A percentile compares a stretch with the other conserved stretches of the same genome.
phyloP scores from a whole-genome alignment of 2,797 vertebrate genomes.

The Leucoraja ocellata region DNA sequence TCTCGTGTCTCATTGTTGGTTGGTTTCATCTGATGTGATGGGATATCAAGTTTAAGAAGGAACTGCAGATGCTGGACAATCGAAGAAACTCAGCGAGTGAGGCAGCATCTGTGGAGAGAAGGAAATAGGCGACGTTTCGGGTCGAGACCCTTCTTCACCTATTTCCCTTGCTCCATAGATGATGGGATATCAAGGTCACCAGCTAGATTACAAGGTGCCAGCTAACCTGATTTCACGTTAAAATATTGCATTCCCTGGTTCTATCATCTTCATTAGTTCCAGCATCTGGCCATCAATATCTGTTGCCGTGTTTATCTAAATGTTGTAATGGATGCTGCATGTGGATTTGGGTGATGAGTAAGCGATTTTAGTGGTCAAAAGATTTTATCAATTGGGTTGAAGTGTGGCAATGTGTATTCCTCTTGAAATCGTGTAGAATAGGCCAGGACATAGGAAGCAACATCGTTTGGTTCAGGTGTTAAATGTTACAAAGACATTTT shows the following conservation, averaged over 20 bases:
- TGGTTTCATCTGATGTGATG: background rate
- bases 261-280: background rate
- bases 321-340: background rate
- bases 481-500: conserved; percentile 20
- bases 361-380: background rate
- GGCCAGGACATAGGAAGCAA: background rate
- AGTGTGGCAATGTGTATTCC: background rate
- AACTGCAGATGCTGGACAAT: no score
- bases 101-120: no score
- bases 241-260: background rate
- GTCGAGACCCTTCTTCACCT: no score
- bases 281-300: background rate
- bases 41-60: no score
- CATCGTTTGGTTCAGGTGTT: background rate
- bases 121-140: no score
- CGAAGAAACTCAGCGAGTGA: no score
- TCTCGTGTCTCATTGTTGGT: background rate
- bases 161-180: background rate
- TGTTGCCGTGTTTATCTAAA: background rate
- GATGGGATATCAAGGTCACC: background rate
- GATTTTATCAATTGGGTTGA: background rate
- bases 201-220: no score
- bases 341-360: background rate
- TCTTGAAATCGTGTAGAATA: background rate
- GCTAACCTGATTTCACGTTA: background rate